A percentile compares a stretch with the other conserved stretches of the same genome.
phyloP scores from a whole-genome alignment of 2,113 vertebrate genomes.

The Andinoacara biseriatus region DNA sequence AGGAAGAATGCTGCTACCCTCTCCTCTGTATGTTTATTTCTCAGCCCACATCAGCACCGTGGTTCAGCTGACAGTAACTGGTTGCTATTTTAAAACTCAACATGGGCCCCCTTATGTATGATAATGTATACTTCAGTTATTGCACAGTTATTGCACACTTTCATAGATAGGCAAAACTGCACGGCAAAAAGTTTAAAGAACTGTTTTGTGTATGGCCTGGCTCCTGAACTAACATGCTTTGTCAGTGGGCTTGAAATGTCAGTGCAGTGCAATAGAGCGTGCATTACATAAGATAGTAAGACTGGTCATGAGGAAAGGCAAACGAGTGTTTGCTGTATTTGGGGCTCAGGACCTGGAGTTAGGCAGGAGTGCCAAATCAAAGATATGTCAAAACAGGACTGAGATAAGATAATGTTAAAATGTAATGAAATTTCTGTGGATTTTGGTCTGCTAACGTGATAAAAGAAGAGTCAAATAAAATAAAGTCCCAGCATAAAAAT shows the following conservation, averaged over 20 bases:
- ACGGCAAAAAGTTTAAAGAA: neutral
- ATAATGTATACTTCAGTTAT: neutral
- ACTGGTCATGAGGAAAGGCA: neutral
- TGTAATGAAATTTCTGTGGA: neutral
- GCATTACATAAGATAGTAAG: neutral
- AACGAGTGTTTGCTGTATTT: neutral
- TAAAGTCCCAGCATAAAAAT: neutral
- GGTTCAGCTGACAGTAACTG: constrained; percentile 46
- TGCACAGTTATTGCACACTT: constrained; percentile 16
- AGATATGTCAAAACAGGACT: constrained; percentile 13
- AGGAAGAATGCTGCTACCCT: constrained; percentile 62
- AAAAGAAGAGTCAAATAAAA: neutral
- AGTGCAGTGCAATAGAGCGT: neutral
- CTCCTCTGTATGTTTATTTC: constrained; percentile 61
- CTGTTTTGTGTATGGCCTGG: neutral
- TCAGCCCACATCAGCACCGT: constrained; percentile 58
- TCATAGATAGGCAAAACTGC: constrained; percentile 5
- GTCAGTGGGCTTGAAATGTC: neutral
- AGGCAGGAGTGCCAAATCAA: neutral
- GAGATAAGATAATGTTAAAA: neutral
- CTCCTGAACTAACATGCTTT: neutral
- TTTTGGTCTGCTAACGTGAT: neutral
- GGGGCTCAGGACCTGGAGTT: constrained; percentile 12
- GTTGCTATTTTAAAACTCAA: constrained; percentile 59
- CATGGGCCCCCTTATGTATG: constrained; percentile 9